These are phyloP conservation scores for Anthophora plumipes DNA, from an alignment of 2,888 invertebrate species.

Conservation along the genomic window DNA sequence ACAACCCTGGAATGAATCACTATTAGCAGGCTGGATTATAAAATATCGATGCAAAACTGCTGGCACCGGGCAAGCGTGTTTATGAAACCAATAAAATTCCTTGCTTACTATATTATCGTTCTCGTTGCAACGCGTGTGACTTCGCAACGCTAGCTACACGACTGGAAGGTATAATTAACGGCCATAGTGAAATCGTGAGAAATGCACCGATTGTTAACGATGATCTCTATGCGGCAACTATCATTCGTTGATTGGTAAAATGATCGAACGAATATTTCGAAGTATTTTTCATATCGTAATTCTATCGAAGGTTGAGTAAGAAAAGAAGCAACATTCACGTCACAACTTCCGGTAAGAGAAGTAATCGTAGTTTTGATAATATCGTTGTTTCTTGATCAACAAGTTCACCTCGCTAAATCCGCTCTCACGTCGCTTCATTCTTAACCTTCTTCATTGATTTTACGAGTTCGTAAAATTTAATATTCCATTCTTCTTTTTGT, in stretches of 20 bases:
- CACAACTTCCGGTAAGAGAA: neutral
- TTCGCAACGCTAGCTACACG: constrained; percentile 36
- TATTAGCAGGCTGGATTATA: constrained; percentile 53
- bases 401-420: neutral
- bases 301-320: neutral
- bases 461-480: neutral
- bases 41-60: constrained; percentile 62
- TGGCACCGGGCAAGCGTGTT: constrained; percentile 29
- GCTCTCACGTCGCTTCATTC: neutral
- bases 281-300: neutral
- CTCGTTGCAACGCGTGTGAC: constrained; percentile 15
- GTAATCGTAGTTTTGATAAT: neutral
- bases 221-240: neutral
- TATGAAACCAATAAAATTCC: constrained; percentile 63
- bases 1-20: constrained; percentile 48
- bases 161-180: constrained; percentile 33
- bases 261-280: neutral
- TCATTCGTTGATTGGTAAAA: neutral
- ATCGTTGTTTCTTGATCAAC: neutral
- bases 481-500: too few species aligned
- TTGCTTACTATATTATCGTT: constrained; percentile 54
- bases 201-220: neutral
- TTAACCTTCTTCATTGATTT: neutral
- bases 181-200: constrained; percentile 17
- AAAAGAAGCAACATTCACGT: too few species aligned